Evolutionary conservation across 2,113 vertebrate genomes (phyloP).

Genomic region (Nothoprocta pentlandii): DNA sequence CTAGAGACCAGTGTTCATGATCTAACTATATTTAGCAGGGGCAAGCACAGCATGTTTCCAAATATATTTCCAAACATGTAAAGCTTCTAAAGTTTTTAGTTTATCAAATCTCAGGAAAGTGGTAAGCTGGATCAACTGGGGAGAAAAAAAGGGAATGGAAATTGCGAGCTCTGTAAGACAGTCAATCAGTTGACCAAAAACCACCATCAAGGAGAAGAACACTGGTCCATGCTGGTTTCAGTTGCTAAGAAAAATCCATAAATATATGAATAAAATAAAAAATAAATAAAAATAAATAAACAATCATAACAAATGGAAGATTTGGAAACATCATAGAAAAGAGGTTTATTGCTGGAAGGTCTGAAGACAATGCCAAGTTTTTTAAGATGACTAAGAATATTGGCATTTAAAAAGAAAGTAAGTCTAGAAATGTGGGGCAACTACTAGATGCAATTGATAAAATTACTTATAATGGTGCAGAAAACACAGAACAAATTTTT

Average conservation of each 20-base stretch:
- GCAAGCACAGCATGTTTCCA: background rate
- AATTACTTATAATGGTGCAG: background rate
- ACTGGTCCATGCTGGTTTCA: background rate
- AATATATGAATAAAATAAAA: background rate
- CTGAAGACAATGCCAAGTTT: background rate
- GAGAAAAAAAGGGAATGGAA: background rate
- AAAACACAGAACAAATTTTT: background rate
- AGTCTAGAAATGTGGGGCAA: background rate
- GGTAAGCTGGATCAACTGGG: background rate
- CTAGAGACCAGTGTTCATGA: slow-evolving; percentile 14
- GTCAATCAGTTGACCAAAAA: background rate
- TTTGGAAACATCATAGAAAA: background rate
- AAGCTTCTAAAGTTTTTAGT: slow-evolving; percentile 33
- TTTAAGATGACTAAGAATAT: background rate
- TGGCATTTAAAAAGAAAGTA: background rate
- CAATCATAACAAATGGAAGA: background rate
- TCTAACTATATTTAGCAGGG: slow-evolving; percentile 1
- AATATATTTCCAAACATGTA: background rate
- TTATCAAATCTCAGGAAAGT: slow-evolving; percentile 11
- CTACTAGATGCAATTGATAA: background rate
- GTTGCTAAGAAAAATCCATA: background rate
- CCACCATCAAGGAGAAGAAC: background rate
- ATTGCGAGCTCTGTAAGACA: background rate
- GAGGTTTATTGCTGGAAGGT: background rate
- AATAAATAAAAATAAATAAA: background rate